These are phyloP conservation scores for Emberiza fucata DNA, from an alignment of 2,113 vertebrate genomes.

Conservation along the genomic window DNA sequence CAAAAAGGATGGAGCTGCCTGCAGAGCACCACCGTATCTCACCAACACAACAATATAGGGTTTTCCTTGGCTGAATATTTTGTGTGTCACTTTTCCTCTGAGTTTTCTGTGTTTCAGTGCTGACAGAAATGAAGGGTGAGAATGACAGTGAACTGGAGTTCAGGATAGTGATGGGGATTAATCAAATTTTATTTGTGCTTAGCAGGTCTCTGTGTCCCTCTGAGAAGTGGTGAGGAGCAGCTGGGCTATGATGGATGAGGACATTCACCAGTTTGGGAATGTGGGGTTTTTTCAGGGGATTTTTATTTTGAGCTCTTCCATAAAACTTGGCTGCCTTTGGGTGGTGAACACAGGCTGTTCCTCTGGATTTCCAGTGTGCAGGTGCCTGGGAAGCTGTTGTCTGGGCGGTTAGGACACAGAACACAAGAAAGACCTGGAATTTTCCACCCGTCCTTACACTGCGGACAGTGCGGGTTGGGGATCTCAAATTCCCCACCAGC, in stretches of 20 bases:
- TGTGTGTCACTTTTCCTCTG: background rate
- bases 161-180: background rate
- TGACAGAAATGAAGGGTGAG: background rate
- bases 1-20: background rate
- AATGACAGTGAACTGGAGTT: background rate
- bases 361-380: background rate
- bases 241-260: background rate
- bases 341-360: background rate
- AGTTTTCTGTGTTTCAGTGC: background rate
- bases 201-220: background rate
- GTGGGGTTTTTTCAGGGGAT: background rate
- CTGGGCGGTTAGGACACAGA: background rate
- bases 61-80: background rate
- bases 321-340: background rate
- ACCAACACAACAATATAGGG: rapidly evolving
- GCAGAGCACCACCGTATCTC: background rate
- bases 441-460: background rate
- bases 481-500: background rate
- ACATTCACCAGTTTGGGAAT: background rate
- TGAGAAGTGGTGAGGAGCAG: background rate
- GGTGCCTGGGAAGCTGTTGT: background rate
- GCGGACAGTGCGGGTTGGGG: rapidly evolving
- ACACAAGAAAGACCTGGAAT: background rate
- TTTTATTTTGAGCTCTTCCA: background rate
- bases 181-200: background rate